Conservation (phyloP, 1,140 invertebrate species). For the Brachionus koreanus region DNA sequence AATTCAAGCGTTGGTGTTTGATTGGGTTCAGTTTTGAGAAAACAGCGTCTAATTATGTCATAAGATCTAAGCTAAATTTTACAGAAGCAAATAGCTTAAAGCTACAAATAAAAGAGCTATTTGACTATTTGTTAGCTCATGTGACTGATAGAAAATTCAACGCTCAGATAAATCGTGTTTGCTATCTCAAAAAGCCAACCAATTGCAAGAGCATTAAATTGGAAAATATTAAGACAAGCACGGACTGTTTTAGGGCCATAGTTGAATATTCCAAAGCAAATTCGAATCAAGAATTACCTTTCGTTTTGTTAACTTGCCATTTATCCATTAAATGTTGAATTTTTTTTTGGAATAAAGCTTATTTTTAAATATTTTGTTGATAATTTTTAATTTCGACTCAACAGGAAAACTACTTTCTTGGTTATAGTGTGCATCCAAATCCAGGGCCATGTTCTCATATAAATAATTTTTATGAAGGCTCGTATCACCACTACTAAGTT, state of each 20-base stretch:
- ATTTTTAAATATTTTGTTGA: no score
- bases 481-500: no score
- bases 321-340: not conserved
- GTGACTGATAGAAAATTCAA: not conserved
- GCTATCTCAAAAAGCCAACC: not conserved
- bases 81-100: not conserved
- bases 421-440: no score
- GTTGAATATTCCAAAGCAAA: constrained; percentile 1
- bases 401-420: no score
- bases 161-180: not conserved
- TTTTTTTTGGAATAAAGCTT: not conserved
- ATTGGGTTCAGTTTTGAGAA: not conserved
- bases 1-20: not conserved
- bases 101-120: not conserved
- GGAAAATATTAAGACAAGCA: constrained; percentile 11
- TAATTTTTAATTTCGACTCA: no score
- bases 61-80: not conserved
- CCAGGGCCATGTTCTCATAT: no score
- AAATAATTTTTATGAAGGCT: no score
- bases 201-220: constrained; percentile 35
- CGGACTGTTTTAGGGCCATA: constrained; percentile 17
- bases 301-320: constrained; percentile 23
- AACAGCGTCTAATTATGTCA: not conserved
- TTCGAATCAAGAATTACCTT: not conserved
- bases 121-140: not conserved